These are phyloP conservation scores for Remorina albescens DNA, from an alignment of 2,797 vertebrate species.

Conservation along the genomic window DNA sequence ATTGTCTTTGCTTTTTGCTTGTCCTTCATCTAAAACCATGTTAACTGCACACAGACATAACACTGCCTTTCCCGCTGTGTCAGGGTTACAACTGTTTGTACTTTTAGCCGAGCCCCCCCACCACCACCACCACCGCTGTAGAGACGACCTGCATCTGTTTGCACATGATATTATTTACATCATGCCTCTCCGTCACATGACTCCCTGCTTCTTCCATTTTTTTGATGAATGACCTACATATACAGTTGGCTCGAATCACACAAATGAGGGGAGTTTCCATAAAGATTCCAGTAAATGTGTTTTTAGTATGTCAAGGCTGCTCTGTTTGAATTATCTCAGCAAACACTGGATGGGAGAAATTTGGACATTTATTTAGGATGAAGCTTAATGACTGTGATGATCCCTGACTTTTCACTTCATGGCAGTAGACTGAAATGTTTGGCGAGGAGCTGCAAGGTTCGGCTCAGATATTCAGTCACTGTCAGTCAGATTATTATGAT, in stretches of 20 bases:
- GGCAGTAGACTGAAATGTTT: not conserved
- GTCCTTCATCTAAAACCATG: conserved; percentile 23
- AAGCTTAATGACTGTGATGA: not conserved
- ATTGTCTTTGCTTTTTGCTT: conserved; percentile 9
- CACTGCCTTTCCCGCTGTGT: conserved; percentile 42
- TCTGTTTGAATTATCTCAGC: not conserved
- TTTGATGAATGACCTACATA: conserved; percentile 33
- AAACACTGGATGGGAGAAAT: not conserved
- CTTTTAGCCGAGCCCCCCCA: conserved; percentile 14
- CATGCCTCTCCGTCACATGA: conserved; percentile 22
- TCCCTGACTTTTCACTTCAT: not conserved
- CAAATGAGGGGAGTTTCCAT: conserved; percentile 4
- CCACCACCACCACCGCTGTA: not conserved
- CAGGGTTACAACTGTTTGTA: conserved; percentile 48
- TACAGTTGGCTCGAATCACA: conserved; percentile 9
- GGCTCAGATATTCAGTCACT: too few relatives aligned
- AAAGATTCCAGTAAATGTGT: not conserved
- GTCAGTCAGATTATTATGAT: too few relatives aligned
- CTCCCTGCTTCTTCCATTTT: not conserved
- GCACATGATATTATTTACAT: conserved; percentile 41
- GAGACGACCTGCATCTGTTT: conserved; percentile 37
- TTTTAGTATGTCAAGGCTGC: not conserved
- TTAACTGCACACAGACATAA: conserved; percentile 47
- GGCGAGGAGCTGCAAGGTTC: too few relatives aligned
- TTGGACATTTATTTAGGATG: too few relatives aligned